Conservation (phyloP, 2,113 vertebrate species). For the Psammodynastes pulverulentus region DNA sequence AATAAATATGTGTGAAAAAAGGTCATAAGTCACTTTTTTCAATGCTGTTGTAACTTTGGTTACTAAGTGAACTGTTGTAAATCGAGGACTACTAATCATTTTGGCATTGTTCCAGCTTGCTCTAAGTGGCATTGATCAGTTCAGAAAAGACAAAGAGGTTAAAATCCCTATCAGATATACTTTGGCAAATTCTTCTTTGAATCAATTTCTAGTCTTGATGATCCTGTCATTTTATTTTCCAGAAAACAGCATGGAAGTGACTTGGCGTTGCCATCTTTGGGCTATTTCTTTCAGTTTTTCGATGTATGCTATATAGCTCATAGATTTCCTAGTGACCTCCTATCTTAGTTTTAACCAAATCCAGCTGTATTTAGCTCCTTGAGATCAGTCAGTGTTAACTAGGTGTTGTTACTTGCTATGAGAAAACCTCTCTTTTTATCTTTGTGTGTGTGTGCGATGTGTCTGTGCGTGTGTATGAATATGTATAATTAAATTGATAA, state of each 20-base stretch:
- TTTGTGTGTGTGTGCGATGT: background rate
- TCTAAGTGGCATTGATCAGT: background rate
- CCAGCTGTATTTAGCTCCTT: background rate
- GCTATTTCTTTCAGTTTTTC: background rate
- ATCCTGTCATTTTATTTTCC: background rate
- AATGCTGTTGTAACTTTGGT: too few species aligned
- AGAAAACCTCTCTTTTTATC: background rate
- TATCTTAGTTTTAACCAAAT: background rate
- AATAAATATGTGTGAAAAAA: too few species aligned
- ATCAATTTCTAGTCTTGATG: background rate
- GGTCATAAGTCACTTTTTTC: too few species aligned
- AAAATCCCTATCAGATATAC: background rate
- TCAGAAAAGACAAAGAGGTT: background rate
- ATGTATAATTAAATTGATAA: background rate
- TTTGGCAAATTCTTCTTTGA: background rate
- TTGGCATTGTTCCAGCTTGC: background rate
- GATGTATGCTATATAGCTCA: background rate
- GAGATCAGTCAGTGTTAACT: background rate
- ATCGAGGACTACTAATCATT: background rate
- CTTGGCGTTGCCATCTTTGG: background rate
- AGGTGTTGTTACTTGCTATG: background rate
- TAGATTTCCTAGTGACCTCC: background rate
- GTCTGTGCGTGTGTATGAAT: background rate
- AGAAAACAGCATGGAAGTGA: background rate
- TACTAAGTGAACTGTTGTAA: too few species aligned